Conservation (phyloP, 2,113 vertebrate species). For the Emydura subglobosa region DNA sequence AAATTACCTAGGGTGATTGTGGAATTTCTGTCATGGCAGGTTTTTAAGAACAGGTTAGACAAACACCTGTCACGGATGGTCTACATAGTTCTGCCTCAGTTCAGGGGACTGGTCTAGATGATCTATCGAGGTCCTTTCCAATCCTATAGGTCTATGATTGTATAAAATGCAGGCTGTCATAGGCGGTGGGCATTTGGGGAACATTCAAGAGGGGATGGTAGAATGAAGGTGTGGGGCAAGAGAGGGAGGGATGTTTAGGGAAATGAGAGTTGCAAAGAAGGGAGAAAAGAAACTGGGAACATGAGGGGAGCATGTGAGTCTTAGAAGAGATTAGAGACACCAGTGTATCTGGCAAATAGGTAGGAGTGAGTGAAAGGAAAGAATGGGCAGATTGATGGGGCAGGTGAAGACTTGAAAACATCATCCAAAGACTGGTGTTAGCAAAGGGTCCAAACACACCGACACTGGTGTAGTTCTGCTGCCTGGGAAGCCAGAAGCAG, state of each 20-base stretch:
- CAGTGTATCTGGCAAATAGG: rapidly evolving
- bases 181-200: neutral
- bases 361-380: neutral
- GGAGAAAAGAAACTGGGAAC: neutral
- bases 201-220: neutral
- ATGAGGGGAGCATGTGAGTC: rapidly evolving
- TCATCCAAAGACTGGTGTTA: neutral
- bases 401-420: neutral
- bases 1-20: neutral
- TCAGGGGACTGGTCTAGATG: neutral
- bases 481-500: neutral
- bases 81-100: neutral
- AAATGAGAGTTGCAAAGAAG: neutral
- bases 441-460: neutral
- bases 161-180: neutral
- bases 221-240: neutral
- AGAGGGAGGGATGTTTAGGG: too few species aligned
- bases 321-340: rapidly evolving
- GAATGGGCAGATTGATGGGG: rapidly evolving
- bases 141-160: neutral
- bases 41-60: neutral
- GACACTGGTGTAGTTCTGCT: neutral
- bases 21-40: neutral
- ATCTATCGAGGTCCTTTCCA: neutral
- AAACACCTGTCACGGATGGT: too few species aligned